A percentile compares a stretch with the other conserved stretches of the same genome.
phyloP scores from a whole-genome alignment of 2,888 invertebrate species.

The Brachylomia viminalis region DNA sequence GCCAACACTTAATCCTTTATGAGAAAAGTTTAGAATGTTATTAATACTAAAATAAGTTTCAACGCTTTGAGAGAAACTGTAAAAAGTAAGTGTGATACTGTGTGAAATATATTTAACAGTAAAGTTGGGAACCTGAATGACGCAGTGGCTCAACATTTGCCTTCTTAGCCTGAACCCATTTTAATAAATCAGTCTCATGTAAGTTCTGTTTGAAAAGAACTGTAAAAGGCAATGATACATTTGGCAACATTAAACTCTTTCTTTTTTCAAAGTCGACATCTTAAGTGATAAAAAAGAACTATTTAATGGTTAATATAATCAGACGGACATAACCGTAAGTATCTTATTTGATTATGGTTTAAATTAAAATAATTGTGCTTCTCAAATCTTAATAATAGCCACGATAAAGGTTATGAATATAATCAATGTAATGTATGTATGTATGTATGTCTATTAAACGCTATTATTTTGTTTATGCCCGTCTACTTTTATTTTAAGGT shows the following conservation, averaged over 20 bases:
- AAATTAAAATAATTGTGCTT: not conserved
- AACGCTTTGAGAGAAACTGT: constrained; percentile 49
- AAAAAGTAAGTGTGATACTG: constrained; percentile 54
- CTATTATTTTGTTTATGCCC: not conserved
- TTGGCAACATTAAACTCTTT: constrained; percentile 22
- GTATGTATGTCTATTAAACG: not conserved
- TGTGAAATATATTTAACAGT: constrained; percentile 34
- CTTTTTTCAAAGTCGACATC: constrained; percentile 7
- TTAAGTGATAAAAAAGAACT: constrained; percentile 44
- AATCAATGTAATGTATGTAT: too few relatives aligned
- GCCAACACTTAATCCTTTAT: constrained; percentile 59
- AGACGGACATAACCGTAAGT: not conserved
- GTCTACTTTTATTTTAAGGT: not conserved
- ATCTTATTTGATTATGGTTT: not conserved
- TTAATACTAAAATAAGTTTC: constrained; percentile 63
- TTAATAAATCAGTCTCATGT: constrained; percentile 33
- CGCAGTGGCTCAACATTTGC: not conserved
- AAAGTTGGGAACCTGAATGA: constrained; percentile 22
- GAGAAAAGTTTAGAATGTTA: constrained; percentile 58
- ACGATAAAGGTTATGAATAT: not conserved
- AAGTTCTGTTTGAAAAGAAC: constrained; percentile 29
- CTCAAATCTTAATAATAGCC: not conserved
- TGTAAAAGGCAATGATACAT: constrained; percentile 9
- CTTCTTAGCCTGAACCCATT: not conserved
- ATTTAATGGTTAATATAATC: not conserved